phyloP scores from a whole-genome alignment of 2,888 invertebrate genomes.

The Tiliacea citrago region DNA sequence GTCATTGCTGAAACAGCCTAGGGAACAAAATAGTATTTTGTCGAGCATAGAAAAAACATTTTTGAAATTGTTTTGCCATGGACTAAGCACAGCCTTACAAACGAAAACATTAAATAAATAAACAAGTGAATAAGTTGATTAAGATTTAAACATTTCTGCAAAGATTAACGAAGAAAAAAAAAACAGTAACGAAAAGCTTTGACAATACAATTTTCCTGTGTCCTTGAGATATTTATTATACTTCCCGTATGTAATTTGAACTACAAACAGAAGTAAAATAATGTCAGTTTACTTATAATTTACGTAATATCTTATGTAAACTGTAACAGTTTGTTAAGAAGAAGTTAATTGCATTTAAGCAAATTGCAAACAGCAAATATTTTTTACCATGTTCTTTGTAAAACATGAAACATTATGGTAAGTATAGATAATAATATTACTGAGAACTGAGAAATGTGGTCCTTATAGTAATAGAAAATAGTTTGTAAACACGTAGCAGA shows the following conservation, averaged over 20 bases:
- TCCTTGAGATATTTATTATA: neutral
- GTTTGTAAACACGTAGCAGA: neutral
- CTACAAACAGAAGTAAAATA: slow-evolving; percentile 15
- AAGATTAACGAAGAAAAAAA: neutral
- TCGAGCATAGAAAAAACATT: neutral
- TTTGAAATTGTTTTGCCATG: neutral
- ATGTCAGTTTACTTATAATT: slow-evolving; percentile 15
- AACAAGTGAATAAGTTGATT: neutral
- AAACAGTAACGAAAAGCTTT: neutral
- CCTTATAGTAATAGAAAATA: neutral
- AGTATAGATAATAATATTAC: too few relatives aligned
- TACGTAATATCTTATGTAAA: slow-evolving; percentile 9
- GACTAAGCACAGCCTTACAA: neutral
- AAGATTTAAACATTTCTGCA: neutral
- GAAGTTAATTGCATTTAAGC: slow-evolving; percentile 44
- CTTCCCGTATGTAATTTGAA: neutral
- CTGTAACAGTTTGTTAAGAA: slow-evolving; percentile 6
- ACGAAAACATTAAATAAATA: neutral
- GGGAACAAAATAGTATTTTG: neutral
- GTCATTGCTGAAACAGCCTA: neutral
- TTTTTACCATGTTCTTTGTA: slow-evolving; percentile 5
- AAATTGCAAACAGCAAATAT: too few relatives aligned
- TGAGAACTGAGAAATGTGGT: neutral
- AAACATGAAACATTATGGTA: neutral
- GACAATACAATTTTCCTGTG: neutral